Evolutionary conservation across 2,888 invertebrate genomes (phyloP).

Genomic region (Drosophila bunnanda): DNA sequence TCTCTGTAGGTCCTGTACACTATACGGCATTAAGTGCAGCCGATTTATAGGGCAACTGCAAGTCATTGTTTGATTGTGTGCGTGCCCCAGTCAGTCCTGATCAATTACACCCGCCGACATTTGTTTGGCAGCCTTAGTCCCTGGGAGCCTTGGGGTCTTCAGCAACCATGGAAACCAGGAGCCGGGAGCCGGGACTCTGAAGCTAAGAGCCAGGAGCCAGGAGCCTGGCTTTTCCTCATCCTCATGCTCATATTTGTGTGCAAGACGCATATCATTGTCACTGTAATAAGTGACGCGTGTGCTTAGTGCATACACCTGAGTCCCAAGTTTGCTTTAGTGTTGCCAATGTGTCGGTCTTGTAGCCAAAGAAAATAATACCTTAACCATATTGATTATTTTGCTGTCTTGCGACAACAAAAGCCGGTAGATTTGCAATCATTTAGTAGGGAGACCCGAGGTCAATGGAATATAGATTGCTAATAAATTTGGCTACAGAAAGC

Average conservation of each 20-base stretch:
- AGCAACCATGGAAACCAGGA: constrained; percentile 1
- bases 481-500: no score
- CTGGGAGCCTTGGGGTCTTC: no score
- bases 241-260: constrained; percentile 51
- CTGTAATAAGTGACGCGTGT: constrained; percentile 77
- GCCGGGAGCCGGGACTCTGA: background rate
- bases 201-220: background rate
- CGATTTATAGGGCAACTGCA: constrained; percentile 68
- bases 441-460: no score
- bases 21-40: constrained; percentile 37
- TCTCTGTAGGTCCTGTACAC: background rate
- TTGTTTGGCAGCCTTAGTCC: constrained; percentile 31
- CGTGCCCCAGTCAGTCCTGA: constrained; percentile 54
- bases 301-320: constrained; percentile 55
- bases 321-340: constrained; percentile 4
- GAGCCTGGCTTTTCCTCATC: constrained; percentile 4
- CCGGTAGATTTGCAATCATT: no score
- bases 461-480: no score
- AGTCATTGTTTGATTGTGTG: constrained; percentile 70
- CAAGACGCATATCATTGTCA: constrained; percentile 73
- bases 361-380: background rate
- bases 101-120: constrained; percentile 75
- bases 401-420: rapidly evolving
- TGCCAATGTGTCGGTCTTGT: background rate
- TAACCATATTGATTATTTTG: background rate